Evolutionary conservation across 2,113 vertebrate species (phyloP), one percentile per base, ranked within the genome.

Genomic region (Muscicapa adusta): DNA sequence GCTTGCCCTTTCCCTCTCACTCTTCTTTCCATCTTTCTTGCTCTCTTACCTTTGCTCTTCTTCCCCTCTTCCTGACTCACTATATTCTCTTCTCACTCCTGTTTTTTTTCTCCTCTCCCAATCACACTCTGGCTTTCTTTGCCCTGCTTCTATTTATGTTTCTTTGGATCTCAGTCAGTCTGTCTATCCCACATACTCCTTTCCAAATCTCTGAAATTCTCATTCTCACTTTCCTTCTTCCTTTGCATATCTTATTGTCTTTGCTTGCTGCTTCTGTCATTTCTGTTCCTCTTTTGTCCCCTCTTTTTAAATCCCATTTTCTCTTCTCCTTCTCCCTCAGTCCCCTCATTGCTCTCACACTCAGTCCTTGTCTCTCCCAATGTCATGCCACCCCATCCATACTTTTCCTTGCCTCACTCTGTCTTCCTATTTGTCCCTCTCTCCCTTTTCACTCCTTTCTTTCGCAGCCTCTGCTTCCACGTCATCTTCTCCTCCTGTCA

Each of bases 371-470:
- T 73, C 22, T 72, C 33, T 74, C n/a, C n/a, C 3, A 4, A 1
- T 43, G 28, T 72, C 47, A 22, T 11, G 6, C 20, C 36, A 57
- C 42, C 13, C 13, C 14, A 45, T 24, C 14, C 54, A 8, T 57
- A 63, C 4, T 58, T 60, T 47, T 10, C 16, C 5, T 26, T 61
- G 17, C 36, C 15, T 54, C 54, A 66, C 34, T 62, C 10, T 60
- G 15, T 45, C n/a, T 62, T 82, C 33, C 24, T 48, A 0, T 33
- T 5, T 80, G 13, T 66, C 9, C 11, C 11, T 79, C 36, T 57
- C 31, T 57, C 6, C 7, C 9, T 33, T 60, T 43, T 15, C 0
- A 0, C 19, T 65, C 18, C 5, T 11, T 77, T 50, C 29, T 47
- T 40, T 75, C 45, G 60, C 5, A 2, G 4, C 8, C 9, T 38